These are phyloP conservation scores for Phalloptychus januarius DNA, from an alignment of 2,797 vertebrate genomes.

Conservation along the genomic window DNA sequence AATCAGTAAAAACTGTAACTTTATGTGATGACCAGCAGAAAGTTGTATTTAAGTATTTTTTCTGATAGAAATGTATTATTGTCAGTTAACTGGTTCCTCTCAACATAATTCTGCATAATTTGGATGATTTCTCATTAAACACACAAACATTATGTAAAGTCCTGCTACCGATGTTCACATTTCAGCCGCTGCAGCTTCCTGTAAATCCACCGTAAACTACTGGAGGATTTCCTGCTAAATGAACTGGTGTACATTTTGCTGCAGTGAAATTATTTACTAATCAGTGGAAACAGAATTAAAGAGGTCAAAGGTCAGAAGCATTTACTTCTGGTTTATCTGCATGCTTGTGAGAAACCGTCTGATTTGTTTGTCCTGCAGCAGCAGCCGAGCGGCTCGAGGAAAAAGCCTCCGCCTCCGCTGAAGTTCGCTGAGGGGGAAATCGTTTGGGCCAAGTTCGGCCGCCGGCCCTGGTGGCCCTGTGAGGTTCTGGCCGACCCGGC, in stretches of 20 bases:
- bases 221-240: not conserved
- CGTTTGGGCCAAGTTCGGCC: conserved; percentile 96
- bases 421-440: conserved; percentile 93
- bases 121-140: too few relatives aligned
- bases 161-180: too few relatives aligned
- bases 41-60: too few relatives aligned
- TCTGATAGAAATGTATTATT: too few relatives aligned
- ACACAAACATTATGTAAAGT: too few relatives aligned
- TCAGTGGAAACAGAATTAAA: not conserved
- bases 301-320: not conserved
- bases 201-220: too few relatives aligned
- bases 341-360: not conserved
- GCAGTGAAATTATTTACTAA: conserved; percentile 1
- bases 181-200: too few relatives aligned
- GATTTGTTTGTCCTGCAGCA: conserved; percentile 2
- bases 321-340: not conserved
- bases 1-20: too few relatives aligned
- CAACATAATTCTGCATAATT: too few relatives aligned
- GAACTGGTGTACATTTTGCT: too few relatives aligned
- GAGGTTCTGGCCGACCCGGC: conserved; percentile 87
- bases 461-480: conserved; percentile 98
- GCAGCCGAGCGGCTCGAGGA: conserved; percentile 74
- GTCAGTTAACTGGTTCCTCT: too few relatives aligned
- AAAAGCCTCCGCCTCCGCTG: conserved; percentile 83
- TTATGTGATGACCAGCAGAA: too few relatives aligned